A percentile compares a stretch with the other conserved stretches of the same genome.
Conservation (phyloP, 2,113 vertebrate genomes). For the Maccullochella peelii region DNA sequence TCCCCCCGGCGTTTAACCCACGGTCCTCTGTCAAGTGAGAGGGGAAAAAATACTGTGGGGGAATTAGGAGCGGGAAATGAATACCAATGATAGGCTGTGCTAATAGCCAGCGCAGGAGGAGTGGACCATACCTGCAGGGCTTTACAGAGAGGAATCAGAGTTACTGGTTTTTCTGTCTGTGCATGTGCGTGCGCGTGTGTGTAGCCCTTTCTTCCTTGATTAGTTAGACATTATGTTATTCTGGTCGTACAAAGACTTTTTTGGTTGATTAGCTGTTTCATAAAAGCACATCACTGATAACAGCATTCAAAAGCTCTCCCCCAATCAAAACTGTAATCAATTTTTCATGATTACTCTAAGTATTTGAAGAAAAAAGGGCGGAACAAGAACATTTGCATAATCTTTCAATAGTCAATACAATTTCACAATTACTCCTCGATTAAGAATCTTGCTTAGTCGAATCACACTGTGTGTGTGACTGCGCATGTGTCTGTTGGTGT, state of each 20-base stretch:
- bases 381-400: slow-evolving; percentile 57
- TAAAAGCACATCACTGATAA: slow-evolving; percentile 52
- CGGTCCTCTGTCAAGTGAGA: slow-evolving; percentile 82
- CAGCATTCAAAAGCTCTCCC: slow-evolving; percentile 38
- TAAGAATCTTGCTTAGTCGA: neutral
- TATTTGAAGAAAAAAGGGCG: slow-evolving; percentile 15
- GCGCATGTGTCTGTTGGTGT: neutral
- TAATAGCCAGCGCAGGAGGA: slow-evolving; percentile 73
- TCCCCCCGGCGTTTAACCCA: slow-evolving; percentile 83
- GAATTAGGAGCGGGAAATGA: slow-evolving; percentile 80
- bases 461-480: neutral
- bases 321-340: slow-evolving; percentile 66
- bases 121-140: slow-evolving; percentile 76
- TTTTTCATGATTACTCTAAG: slow-evolving; percentile 57
- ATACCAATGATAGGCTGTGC: slow-evolving; percentile 82
- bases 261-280: slow-evolving; percentile 66
- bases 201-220: slow-evolving; percentile 53
- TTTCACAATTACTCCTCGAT: slow-evolving; percentile 39
- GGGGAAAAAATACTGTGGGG: slow-evolving; percentile 74
- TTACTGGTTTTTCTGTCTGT: slow-evolving; percentile 40
- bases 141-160: slow-evolving; percentile 56
- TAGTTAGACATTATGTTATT: slow-evolving; percentile 55
- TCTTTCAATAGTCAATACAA: slow-evolving; percentile 51
- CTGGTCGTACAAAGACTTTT: slow-evolving; percentile 46
- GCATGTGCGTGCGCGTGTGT: neutral